These are phyloP conservation scores for Oppia nitens DNA, from an alignment of 1,140 invertebrate species.

Conservation along the genomic window DNA sequence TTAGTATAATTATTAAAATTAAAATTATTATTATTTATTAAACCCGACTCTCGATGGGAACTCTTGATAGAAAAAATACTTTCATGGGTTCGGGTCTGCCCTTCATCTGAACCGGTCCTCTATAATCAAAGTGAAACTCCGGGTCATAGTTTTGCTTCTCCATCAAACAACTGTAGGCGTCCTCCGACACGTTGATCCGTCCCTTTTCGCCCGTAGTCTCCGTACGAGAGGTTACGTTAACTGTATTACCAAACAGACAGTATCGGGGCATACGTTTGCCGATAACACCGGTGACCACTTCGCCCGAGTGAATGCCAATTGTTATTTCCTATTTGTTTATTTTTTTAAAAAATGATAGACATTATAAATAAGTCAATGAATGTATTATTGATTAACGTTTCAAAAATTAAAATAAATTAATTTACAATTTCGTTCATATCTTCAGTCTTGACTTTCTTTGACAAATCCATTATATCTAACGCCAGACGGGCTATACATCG, in stretches of 20 bases:
- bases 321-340: conserved; percentile 54
- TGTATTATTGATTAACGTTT: too few species aligned
- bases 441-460: conserved; percentile 65
- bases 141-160: conserved; percentile 65
- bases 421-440: conserved; percentile 60
- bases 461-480: conserved; percentile 88
- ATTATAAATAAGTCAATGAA: too few species aligned
- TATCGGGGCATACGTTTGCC: conserved; percentile 93
- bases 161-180: conserved; percentile 77
- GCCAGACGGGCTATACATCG: conserved; percentile 79
- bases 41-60: neutral
- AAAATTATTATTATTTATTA: too few species aligned
- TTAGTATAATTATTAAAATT: too few species aligned
- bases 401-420: too few species aligned
- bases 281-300: conserved; percentile 89
- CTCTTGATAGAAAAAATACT: conserved; percentile 58
- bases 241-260: conserved; percentile 90
- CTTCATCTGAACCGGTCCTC: conserved; percentile 81
- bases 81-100: conserved; percentile 88
- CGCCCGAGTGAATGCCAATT: conserved; percentile 87
- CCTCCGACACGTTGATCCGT: conserved; percentile 81
- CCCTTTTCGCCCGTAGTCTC: conserved; percentile 83
- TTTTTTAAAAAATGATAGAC: too few species aligned
- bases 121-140: conserved; percentile 64
- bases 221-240: conserved; percentile 82